Percentiles rank a stretch among this genome's conserved stretches.
phyloP scores from a whole-genome alignment of 2,888 invertebrate species.

The Caenorhabditis wallacei region DNA sequence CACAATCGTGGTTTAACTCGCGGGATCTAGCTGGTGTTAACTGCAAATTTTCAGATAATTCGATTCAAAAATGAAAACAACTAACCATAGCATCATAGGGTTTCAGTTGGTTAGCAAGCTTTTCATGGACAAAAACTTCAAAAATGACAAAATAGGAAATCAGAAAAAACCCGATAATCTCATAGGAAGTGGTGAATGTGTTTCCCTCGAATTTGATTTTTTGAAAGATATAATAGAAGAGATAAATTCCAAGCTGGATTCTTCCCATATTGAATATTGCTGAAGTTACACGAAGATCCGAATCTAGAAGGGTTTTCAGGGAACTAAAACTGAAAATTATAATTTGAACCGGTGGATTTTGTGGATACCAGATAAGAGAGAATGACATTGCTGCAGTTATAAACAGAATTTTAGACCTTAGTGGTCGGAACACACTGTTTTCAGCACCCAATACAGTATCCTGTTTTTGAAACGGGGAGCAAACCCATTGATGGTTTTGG shows the following conservation, averaged over 20 bases:
- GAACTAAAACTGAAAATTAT: background rate
- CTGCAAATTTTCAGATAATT: background rate
- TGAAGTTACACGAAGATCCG: background rate
- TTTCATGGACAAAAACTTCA: conserved; percentile 1
- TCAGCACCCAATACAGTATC: background rate
- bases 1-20: conserved; percentile 15
- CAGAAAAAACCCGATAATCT: background rate
- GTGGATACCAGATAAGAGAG: background rate
- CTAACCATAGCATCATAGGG: no score
- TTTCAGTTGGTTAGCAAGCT: no score
- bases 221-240: conserved; percentile 20
- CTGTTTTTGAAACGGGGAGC: background rate
- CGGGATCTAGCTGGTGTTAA: conserved; percentile 25
- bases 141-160: background rate
- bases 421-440: conserved; percentile 11
- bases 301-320: background rate
- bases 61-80: background rate
- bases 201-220: conserved; percentile 31
- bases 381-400: background rate
- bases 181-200: background rate
- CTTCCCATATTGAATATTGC: background rate
- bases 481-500: conserved; percentile 18
- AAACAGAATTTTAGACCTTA: conserved; percentile 9
- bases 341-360: background rate
- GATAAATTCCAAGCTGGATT: conserved; percentile 32